Percentiles rank a stretch among this genome's conserved stretches.
phyloP scores from a whole-genome alignment of 2,888 invertebrate genomes.

The Conus canariensis region DNA sequence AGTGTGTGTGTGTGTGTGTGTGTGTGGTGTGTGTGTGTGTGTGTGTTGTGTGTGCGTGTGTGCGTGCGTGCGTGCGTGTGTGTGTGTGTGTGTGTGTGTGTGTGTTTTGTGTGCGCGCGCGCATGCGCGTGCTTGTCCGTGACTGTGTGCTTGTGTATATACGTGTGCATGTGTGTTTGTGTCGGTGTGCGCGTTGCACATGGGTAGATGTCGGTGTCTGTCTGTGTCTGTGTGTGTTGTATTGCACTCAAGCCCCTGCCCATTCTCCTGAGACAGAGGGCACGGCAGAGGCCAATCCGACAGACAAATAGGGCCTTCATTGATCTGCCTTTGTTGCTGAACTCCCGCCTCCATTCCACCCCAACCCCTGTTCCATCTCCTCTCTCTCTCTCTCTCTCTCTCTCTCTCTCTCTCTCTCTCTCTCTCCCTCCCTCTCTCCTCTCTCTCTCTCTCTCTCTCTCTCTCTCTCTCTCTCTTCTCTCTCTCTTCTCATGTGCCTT shows the following conservation, averaged over 20 bases:
- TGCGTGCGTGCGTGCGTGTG: background rate
- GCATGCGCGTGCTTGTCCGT: background rate
- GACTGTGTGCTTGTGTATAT: background rate
- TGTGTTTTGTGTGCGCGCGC: background rate
- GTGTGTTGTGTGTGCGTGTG: too few relatives aligned
- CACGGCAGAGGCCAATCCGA: too few relatives aligned
- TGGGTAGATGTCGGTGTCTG: too few relatives aligned
- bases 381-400: conserved; percentile 9
- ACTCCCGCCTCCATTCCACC: too few relatives aligned
- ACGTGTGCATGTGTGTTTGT: background rate
- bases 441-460: background rate
- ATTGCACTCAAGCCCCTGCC: too few relatives aligned
- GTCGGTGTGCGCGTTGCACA: too few relatives aligned
- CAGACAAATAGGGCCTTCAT: too few relatives aligned
- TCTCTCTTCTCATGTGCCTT: background rate
- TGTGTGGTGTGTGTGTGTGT: background rate
- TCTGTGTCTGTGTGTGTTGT: background rate
- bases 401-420: conserved; percentile 2
- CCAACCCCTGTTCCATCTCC: too few relatives aligned
- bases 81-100: background rate
- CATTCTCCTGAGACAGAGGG: too few relatives aligned
- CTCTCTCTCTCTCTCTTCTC: conserved; percentile 5
- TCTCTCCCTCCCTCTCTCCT: conserved; percentile 10
- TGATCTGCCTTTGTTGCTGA: too few relatives aligned
- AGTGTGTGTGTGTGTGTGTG: background rate